phyloP scores from a whole-genome alignment of 2,888 invertebrate species.

The Colostygia pectinataria region DNA sequence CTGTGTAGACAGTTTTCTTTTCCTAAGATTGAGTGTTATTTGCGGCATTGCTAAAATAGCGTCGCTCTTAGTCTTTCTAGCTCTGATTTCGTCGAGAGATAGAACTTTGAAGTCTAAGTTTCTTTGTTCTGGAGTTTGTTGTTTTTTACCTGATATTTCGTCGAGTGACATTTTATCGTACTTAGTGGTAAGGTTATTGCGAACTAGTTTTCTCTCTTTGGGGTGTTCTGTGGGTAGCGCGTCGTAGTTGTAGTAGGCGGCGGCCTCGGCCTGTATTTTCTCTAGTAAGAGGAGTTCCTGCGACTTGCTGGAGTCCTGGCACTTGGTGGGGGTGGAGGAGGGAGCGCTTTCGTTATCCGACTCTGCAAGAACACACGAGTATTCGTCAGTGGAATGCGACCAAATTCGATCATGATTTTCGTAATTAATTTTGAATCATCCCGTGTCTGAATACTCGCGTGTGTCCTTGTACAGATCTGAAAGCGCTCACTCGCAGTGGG shows the following conservation, averaged over 20 bases:
- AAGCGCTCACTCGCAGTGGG: constrained; percentile 63
- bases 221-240: constrained; percentile 48
- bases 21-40: constrained; percentile 66
- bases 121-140: constrained; percentile 43
- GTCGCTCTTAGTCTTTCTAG: constrained; percentile 52
- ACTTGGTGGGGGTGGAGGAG: constrained; percentile 83
- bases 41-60: constrained; percentile 51
- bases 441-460: constrained; percentile 59
- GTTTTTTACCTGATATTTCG: constrained; percentile 70
- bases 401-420: constrained; percentile 65
- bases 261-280: constrained; percentile 87
- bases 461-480: constrained; percentile 72
- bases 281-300: constrained; percentile 87
- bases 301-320: constrained; percentile 78
- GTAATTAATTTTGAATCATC: constrained; percentile 79
- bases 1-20: constrained; percentile 70
- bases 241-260: constrained; percentile 87
- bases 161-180: constrained; percentile 79
- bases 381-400: constrained; percentile 54
- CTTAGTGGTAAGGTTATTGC: constrained; percentile 57
- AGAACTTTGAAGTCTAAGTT: constrained; percentile 73
- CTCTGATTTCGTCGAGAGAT: constrained; percentile 79
- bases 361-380: constrained; percentile 88
- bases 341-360: constrained; percentile 89
- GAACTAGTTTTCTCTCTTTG: constrained; percentile 55